Evolutionary conservation across 2,888 invertebrate species (phyloP), one percentile per base, ranked within the genome.

Genomic region (Temnothorax unifasciatus): DNA sequence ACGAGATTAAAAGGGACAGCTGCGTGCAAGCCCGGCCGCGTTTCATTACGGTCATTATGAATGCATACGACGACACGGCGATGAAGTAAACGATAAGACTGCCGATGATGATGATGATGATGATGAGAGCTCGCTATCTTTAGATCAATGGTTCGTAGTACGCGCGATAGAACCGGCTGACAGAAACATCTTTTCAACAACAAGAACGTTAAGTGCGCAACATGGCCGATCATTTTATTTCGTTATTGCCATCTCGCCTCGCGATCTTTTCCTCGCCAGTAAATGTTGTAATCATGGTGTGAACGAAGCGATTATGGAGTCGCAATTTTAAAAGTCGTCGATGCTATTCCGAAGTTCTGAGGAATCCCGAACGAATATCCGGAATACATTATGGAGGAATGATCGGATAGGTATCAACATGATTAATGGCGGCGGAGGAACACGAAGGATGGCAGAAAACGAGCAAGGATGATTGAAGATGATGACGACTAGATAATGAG

Each of bases 401-500:
- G 73, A 73, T 71, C 79, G 79, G 79, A 71, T 81, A 41, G 18
- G 79, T 47, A 81, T 73, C 59, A 38, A 21, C 29, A 34, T 71
- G 79, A 81, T 81, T 81, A 81, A 81, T 81, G 47, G 38, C 21
- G 71, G 41, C 13, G 11, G 29, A 44, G 52, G 52, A 63, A 50
- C 52, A 79, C 68, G 69, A 52, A 47, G 25, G 52, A 79, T 63
- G 61, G 54, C 34, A 57, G 71, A 59, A 59, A 81, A 73, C 79
- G 73, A 54, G 29, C 29, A 57, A 44, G 79, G 44, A 81, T 75
- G 63, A 86, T 81, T 81, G 61, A 41, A 52, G 59, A 76, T 52
- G 64, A 79, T 52, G 84, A 82, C 25, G 52, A 83, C 29, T 81
- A 71, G 77, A 64, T 59, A 86, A 87, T 69, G 86, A 85, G 64